Evolutionary conservation across 2,888 invertebrate genomes (phyloP), one percentile per base, ranked within the genome.

Genomic region (Dolichopus griseipennis): DNA sequence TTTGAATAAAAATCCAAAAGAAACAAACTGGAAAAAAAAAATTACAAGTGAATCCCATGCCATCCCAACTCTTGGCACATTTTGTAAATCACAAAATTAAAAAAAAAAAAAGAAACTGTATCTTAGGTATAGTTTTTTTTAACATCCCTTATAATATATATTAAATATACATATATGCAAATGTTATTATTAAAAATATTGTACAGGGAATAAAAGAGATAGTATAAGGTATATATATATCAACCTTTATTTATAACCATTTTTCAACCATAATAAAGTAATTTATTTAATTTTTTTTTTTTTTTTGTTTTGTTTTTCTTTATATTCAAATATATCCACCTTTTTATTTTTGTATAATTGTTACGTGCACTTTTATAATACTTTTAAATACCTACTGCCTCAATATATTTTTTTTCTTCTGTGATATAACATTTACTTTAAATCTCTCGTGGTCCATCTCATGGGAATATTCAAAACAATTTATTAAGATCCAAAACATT

Each of bases 161-260:
- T 52, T 18, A 2, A 52, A n/a, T 18, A 18, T 18, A 52, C 52
- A 52, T 52, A 52, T 52, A 52, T 52, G 52, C 52, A 52, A 52
- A 52, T 52, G 18, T 52, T 52, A 52, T 52, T n/a, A 52, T 52
- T 52, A 52, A 52, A 52, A 52, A 41, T 52, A 5, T 18, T 52
- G 18, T 12, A 52, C 9, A 2, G 15, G 15, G 18, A 52, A 3
- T 52, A n/a, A 52, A 52, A 27, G 12, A 41, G 41, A 27, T 37
- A 52, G 15, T 4, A 43, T 10, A 52, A 52, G 15, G 18, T 52
- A 2, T 9, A 18, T 52, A 18, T 15, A 18, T 52, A 18, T 52
- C 52, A 52, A 52, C 52, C 52, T 52, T 52, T 52, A 52, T 52
- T 52, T 52, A 52, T 52, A 52, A 52, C 52, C 52, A 52, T 52